These are phyloP conservation scores for Physella acuta DNA, from an alignment of 1,140 invertebrate genomes.

Conservation along the genomic window DNA sequence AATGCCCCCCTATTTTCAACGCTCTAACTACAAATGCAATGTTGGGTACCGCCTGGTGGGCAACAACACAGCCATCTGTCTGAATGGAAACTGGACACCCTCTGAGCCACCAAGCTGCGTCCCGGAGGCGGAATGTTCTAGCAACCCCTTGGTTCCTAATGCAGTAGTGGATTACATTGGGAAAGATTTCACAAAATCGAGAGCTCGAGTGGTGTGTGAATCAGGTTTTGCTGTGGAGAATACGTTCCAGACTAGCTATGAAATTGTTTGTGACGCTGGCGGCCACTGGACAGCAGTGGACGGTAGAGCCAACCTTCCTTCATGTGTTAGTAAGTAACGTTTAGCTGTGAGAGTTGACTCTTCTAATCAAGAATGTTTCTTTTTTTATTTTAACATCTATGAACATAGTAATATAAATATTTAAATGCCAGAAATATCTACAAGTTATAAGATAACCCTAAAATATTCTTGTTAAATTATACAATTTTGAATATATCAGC, in stretches of 20 bases:
- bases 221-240: slow-evolving; percentile 23
- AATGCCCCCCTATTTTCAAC: slow-evolving; percentile 4
- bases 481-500: no score
- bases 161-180: slow-evolving; percentile 1
- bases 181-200: not conserved
- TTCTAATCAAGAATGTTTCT: not conserved
- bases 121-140: not conserved
- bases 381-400: not conserved
- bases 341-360: not conserved
- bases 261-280: slow-evolving; percentile 25
- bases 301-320: slow-evolving; percentile 14
- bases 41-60: slow-evolving; percentile 40
- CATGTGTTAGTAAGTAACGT: slow-evolving; percentile 29
- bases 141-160: not conserved
- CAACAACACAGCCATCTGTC: slow-evolving; percentile 36
- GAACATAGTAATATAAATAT: not conserved
- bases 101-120: slow-evolving; percentile 34
- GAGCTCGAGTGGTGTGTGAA: slow-evolving; percentile 28
- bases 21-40: slow-evolving; percentile 32
- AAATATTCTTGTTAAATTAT: no score
- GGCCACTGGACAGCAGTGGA: slow-evolving; percentile 28
- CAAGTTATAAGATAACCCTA: no score
- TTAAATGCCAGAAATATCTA: not conserved
- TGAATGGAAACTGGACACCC: slow-evolving; percentile 40
- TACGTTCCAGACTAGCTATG: slow-evolving; percentile 25